Evolutionary conservation across 2,888 invertebrate species (phyloP).

Genomic region (Hoplodrina blanda): DNA sequence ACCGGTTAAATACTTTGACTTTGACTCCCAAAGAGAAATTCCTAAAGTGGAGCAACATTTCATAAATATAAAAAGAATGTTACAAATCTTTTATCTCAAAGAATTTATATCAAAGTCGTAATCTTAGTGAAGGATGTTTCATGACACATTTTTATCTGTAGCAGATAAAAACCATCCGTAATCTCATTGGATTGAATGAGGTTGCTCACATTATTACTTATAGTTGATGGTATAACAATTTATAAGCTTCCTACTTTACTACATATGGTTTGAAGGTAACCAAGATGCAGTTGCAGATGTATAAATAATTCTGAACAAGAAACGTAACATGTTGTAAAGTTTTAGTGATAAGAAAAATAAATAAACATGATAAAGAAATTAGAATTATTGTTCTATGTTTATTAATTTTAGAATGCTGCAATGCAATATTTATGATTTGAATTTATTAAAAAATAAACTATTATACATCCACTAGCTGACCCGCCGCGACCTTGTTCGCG

Average conservation of each 20-base stretch:
- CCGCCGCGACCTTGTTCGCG: too few relatives aligned
- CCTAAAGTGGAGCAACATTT: not conserved
- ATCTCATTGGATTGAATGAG: constrained; percentile 26
- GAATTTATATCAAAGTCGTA: constrained; percentile 13
- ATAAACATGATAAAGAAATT: not conserved
- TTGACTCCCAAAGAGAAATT: too few relatives aligned
- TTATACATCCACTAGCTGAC: too few relatives aligned
- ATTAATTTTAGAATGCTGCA: too few relatives aligned
- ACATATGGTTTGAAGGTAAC: constrained; percentile 11
- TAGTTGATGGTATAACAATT: constrained; percentile 7
- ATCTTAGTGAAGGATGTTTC: constrained; percentile 33
- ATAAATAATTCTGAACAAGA: not conserved
- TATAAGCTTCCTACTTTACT: constrained; percentile 30
- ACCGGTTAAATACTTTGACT: too few relatives aligned
- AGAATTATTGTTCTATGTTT: not conserved
- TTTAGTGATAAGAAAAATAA: not conserved
- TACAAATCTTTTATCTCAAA: constrained; percentile 1
- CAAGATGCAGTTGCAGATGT: not conserved
- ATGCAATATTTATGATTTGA: too few relatives aligned
- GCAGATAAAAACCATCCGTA: constrained; percentile 42
- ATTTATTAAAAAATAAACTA: too few relatives aligned
- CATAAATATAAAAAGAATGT: not conserved
- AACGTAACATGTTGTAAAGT: not conserved
- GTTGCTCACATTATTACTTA: constrained; percentile 3
- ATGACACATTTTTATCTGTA: constrained; percentile 48